phyloP scores from a whole-genome alignment of 1,140 invertebrate species.

The Musca vetustissima region DNA sequence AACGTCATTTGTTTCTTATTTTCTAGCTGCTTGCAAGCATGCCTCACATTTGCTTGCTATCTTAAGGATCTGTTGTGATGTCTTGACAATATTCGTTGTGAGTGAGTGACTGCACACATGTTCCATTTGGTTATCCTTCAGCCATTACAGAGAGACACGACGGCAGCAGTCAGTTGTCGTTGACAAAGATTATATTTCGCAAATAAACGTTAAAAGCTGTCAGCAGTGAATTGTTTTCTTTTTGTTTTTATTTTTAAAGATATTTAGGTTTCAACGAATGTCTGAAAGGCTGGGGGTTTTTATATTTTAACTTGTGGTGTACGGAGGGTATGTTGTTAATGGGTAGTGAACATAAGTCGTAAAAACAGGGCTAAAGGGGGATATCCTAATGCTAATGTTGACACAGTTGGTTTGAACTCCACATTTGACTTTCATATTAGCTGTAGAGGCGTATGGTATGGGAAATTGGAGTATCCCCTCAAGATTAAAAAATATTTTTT shows the following conservation, averaged over 20 bases:
- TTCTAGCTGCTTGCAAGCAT: neutral
- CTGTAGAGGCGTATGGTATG: too few species aligned
- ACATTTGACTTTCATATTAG: too few species aligned
- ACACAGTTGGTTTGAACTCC: neutral
- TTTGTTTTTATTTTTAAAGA: neutral
- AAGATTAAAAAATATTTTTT: too few species aligned
- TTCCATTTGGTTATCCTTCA: too few species aligned
- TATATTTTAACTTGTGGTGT: too few species aligned
- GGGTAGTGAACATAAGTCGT: too few species aligned
- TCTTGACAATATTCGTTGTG: conserved; percentile 2
- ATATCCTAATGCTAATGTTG: neutral
- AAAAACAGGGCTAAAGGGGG: too few species aligned
- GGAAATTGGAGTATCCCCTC: too few species aligned
- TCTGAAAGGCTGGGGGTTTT: neutral
- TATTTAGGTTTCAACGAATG: neutral
- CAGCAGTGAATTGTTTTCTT: neutral
- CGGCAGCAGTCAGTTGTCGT: neutral
- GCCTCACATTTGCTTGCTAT: neutral
- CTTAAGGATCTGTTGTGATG: conserved; percentile 1
- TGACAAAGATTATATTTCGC: conserved; percentile 22
- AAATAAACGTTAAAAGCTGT: conserved; percentile 24
- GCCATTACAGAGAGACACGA: too few species aligned
- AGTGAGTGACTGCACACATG: neutral
- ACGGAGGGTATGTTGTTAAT: too few species aligned
- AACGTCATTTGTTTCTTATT: neutral